phyloP scores from a whole-genome alignment of 2,113 vertebrate species.

The Balaenoptera acutorostrata region DNA sequence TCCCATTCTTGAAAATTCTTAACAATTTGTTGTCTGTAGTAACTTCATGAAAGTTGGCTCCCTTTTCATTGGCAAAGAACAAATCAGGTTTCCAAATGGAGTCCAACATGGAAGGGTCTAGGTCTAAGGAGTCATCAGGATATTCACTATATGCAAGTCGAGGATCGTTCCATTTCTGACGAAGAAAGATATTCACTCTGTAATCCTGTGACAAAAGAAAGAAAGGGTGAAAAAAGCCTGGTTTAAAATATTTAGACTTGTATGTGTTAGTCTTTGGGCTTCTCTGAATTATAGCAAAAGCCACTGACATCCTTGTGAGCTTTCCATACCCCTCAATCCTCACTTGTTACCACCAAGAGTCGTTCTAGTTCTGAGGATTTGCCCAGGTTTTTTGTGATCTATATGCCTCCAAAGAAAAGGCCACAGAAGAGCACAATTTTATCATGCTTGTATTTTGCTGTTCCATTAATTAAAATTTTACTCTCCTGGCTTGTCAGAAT shows the following conservation, averaged over 20 bases:
- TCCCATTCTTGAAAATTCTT: slow-evolving; percentile 97
- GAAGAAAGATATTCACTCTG: slow-evolving; percentile 96
- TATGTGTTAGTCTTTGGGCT: background rate
- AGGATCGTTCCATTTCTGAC: slow-evolving; percentile 98
- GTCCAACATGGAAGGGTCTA: slow-evolving; percentile 97
- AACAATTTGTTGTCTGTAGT: slow-evolving; percentile 97
- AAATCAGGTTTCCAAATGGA: slow-evolving; percentile 99
- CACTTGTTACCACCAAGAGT: background rate
- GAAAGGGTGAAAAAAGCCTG: background rate
- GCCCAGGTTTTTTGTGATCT: background rate
- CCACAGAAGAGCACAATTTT: background rate
- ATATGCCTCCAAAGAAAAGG: background rate
- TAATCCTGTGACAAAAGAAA: slow-evolving; percentile 87
- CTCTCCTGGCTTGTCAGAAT: background rate
- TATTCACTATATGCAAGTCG: slow-evolving; percentile 95
- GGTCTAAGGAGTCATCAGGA: slow-evolving; percentile 96
- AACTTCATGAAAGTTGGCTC: slow-evolving; percentile 97
- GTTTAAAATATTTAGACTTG: background rate
- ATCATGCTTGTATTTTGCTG: background rate
- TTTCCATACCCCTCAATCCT: background rate
- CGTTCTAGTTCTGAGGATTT: background rate
- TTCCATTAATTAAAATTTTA: background rate
- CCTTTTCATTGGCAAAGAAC: slow-evolving; percentile 98
- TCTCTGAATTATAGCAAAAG: background rate
- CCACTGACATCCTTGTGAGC: background rate